Conservation (phyloP, 2,888 invertebrate species). For the Agriopis leucophaearia region DNA sequence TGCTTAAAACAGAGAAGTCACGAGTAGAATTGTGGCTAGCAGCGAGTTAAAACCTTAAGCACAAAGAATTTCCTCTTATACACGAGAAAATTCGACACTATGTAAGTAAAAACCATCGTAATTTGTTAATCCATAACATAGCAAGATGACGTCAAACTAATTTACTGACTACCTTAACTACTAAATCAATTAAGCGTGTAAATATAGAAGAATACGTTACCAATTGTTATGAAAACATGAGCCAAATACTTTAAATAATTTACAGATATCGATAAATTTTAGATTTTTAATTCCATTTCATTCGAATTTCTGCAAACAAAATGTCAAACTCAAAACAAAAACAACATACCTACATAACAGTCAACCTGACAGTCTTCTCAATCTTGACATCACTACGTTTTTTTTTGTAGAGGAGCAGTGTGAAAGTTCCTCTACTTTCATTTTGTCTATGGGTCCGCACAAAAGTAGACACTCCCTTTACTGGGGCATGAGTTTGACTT, state of each 20-base stretch:
- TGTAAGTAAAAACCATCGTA: neutral
- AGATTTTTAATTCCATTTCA: constrained; percentile 10
- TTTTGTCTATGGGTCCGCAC: too few species aligned
- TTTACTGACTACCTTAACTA: neutral
- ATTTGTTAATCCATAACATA: neutral
- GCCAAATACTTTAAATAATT: constrained; percentile 26
- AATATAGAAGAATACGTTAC: constrained; percentile 27
- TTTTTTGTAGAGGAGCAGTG: neutral
- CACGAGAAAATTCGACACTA: neutral
- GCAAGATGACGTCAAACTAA: constrained; percentile 8
- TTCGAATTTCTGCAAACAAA: constrained; percentile 15
- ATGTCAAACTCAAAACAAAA: constrained; percentile 2
- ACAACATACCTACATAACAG: neutral
- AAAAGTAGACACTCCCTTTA: too few species aligned
- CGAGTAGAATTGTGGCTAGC: neutral
- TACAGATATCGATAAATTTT: constrained; percentile 19
- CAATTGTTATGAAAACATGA: constrained; percentile 33
- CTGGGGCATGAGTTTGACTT: too few species aligned
- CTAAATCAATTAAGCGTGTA: neutral
- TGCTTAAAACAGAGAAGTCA: neutral
- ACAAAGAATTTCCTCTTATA: neutral
- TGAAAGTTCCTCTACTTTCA: too few species aligned
- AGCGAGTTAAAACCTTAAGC: neutral
- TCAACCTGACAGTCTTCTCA: neutral
- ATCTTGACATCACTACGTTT: neutral